These are phyloP conservation scores for Gadus chalcogrammus DNA, from an alignment of 2,113 vertebrate species.

Conservation along the genomic window DNA sequence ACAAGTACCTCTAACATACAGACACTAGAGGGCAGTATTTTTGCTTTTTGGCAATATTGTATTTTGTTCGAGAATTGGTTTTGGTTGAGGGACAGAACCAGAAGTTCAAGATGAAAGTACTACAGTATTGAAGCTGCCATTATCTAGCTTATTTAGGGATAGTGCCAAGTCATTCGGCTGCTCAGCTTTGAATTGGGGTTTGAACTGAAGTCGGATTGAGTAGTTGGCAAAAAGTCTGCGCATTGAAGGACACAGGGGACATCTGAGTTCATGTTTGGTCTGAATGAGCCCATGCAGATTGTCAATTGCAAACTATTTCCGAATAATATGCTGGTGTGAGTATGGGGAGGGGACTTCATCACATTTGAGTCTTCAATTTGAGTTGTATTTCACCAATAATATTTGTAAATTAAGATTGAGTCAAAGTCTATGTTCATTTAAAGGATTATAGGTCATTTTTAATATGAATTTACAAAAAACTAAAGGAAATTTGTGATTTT, in stretches of 20 bases:
- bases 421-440: too few species aligned
- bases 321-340: too few species aligned
- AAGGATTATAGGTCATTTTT: too few species aligned
- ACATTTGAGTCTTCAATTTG: too few species aligned
- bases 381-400: too few species aligned
- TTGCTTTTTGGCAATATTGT: slow-evolving; percentile 65
- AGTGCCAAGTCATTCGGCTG: slow-evolving; percentile 21
- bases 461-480: too few species aligned
- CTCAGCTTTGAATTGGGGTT: not conserved
- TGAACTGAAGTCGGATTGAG: slow-evolving; percentile 17
- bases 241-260: slow-evolving; percentile 22
- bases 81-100: slow-evolving; percentile 27
- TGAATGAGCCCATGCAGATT: slow-evolving; percentile 10
- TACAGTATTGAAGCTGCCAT: slow-evolving; percentile 53
- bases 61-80: slow-evolving; percentile 31
- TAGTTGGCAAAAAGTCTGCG: slow-evolving; percentile 1
- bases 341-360: too few species aligned
- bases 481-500: too few species aligned
- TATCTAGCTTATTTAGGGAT: slow-evolving; percentile 56
- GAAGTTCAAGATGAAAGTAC: slow-evolving; percentile 35
- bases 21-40: slow-evolving; percentile 68
- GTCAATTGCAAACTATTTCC: not conserved
- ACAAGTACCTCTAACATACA: slow-evolving; percentile 34
- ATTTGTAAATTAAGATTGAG: too few species aligned
- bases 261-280: slow-evolving; percentile 21